These are phyloP conservation scores for Paracyclopina nana DNA, from an alignment of 1,140 invertebrate genomes.

Conservation along the genomic window DNA sequence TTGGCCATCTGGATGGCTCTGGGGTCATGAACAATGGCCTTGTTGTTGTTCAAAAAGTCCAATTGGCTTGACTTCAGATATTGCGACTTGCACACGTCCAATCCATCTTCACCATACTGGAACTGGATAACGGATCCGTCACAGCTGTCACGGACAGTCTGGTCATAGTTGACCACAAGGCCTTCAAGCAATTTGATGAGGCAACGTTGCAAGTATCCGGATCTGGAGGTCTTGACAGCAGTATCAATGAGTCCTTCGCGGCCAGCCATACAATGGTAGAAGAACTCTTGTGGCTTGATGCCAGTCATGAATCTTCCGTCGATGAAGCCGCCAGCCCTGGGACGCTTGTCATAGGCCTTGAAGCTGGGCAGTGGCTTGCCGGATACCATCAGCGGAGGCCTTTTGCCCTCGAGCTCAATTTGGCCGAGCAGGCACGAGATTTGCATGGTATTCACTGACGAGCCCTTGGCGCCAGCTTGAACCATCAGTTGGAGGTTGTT, in stretches of 20 bases:
- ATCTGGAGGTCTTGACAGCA: constrained; percentile 71
- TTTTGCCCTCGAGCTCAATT: constrained; percentile 92
- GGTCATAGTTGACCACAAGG: constrained; percentile 67
- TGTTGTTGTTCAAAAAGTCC: constrained; percentile 58
- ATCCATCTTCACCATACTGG: constrained; percentile 91
- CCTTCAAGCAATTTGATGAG: constrained; percentile 96
- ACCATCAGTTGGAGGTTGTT: constrained; percentile 98
- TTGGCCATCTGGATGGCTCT: constrained; percentile 36
- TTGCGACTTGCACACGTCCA: constrained; percentile 70
- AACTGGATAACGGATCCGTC: constrained; percentile 89
- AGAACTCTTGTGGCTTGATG: constrained; percentile 91
- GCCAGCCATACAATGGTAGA: constrained; percentile 99
- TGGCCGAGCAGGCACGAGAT: constrained; percentile 86
- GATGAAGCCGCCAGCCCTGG: constrained; percentile 87
- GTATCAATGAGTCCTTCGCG: constrained; percentile 64
- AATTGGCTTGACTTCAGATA: constrained; percentile 61
- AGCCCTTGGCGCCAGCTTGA: constrained; percentile 92
- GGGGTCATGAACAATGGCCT: constrained; percentile 37
- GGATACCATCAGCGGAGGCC: constrained; percentile 81
- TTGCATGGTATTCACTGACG: constrained; percentile 85
- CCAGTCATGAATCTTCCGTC: constrained; percentile 90
- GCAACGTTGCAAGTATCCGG: constrained; percentile 93
- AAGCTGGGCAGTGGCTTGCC: constrained; percentile 85
- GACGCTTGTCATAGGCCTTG: constrained; percentile 64
- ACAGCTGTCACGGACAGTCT: constrained; percentile 81